Evolutionary conservation across 2,113 vertebrate species (phyloP), one percentile per base, ranked within the genome.

Genomic region (Ceyx cyanopectus): DNA sequence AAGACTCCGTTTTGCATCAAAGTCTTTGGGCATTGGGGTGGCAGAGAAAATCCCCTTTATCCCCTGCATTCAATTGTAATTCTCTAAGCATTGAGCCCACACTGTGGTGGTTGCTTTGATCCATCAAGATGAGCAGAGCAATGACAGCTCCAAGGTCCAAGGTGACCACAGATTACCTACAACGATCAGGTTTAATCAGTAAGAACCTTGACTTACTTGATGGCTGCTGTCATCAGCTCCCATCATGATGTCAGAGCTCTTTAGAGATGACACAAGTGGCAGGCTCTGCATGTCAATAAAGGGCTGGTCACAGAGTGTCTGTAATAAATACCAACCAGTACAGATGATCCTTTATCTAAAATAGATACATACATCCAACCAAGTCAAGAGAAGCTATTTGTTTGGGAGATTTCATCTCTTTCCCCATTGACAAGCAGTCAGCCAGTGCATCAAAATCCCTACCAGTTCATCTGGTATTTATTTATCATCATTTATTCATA

Each of bases 1-100:
- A 56, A 15, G 65, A 27, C 8, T 66, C 27, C 18, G n/a, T 14
- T 30, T 21, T 34, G 12, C 14, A 4, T 22, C 22, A 17, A 51
- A 60, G 32, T 15, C 40, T 43, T n/a, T 0, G 0, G 19, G 26
- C 5, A 1, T 8, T 69, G 56, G 19, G 5, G 4, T 9, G 29
- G 43, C 12, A 50, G 54, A 32, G 21, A 78, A 62, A n/a, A 27
- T 22, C 29, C 34, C 43, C 32, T 11, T 3, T 22, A 41, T 48
- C 29, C 16, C 46, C 6, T 6, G 0, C 1, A 67, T 34, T 24
- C 15, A 43, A 19, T n/a, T 53, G 14, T 4, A 27, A 46, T 40
- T 43, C 69, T 29, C 40, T 18, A 43, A 75, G 40, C 14, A 12
- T 7, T 2, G 61, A 32, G 48, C 23, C 67, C 40, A 54, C 12